Conservation (phyloP, 2,797 vertebrate genomes). For the Myotis daubentonii region DNA sequence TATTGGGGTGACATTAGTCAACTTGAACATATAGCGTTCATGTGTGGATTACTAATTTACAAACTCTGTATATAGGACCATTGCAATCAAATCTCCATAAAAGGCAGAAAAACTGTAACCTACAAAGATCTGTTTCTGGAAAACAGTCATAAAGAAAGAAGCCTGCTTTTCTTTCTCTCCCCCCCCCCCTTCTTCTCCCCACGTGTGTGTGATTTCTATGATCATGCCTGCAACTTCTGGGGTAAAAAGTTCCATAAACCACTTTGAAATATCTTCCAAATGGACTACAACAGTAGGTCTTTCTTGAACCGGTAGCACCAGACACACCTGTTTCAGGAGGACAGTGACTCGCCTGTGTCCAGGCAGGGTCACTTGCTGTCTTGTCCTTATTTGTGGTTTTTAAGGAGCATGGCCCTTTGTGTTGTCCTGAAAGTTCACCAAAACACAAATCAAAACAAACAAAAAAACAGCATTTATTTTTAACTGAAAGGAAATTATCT, state of each 20-base stretch:
- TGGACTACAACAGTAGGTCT: not conserved
- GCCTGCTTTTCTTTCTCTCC: not conserved
- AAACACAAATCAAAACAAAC: not conserved
- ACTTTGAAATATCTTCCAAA: not conserved
- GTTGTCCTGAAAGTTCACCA: not conserved
- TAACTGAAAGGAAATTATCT: constrained; percentile 75
- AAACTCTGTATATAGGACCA: too few relatives aligned
- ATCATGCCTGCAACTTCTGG: not conserved
- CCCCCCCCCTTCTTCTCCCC: not conserved
- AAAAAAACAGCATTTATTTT: constrained; percentile 63
- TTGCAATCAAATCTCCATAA: constrained; percentile 3
- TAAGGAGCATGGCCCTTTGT: not conserved
- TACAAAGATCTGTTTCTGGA: not conserved
- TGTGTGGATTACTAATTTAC: too few relatives aligned
- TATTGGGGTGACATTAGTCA: too few relatives aligned
- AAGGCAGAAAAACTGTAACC: constrained; percentile 1
- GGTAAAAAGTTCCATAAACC: not conserved
- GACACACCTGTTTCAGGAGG: not conserved
- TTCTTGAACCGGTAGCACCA: not conserved
- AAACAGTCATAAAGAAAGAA: constrained; percentile 21
- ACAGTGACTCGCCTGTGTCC: not conserved
- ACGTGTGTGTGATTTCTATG: not conserved
- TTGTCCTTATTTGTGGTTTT: not conserved
- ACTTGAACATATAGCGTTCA: too few relatives aligned
- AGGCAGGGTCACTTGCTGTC: not conserved